These are phyloP conservation scores for Tragelaphus imberbis DNA, from an alignment of 2,113 vertebrate species.

Conservation along the genomic window DNA sequence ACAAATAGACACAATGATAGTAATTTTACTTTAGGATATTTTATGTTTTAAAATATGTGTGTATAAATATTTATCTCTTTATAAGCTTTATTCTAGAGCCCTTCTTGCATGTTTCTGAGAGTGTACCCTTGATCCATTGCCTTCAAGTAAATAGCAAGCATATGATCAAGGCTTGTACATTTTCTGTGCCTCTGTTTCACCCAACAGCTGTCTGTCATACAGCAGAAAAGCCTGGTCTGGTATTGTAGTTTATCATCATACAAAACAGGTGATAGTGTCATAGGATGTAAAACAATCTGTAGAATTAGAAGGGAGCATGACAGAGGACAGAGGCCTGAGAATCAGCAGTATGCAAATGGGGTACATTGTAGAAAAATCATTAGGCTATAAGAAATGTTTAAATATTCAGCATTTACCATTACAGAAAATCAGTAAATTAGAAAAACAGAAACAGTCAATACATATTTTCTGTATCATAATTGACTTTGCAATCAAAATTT, in stretches of 20 bases:
- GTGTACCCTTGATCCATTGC: neutral
- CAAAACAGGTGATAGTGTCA: neutral
- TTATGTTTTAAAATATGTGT: neutral
- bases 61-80: neutral
- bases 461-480: neutral
- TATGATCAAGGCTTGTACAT: neutral
- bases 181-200: neutral
- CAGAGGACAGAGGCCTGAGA: neutral
- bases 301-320: neutral
- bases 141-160: neutral
- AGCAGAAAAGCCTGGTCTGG: neutral
- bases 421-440: neutral
- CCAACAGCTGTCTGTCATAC: neutral
- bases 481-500: neutral
- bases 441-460: neutral
- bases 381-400: neutral
- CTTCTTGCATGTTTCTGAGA: neutral
- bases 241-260: neutral
- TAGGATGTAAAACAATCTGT: neutral
- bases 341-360: rapidly evolving
- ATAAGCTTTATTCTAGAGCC: neutral
- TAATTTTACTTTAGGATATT: neutral
- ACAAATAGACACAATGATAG: neutral
- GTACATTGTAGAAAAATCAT: neutral
- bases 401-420: neutral